These are phyloP conservation scores for Malacosoma neustria DNA, from an alignment of 2,888 invertebrate genomes.

Conservation along the genomic window DNA sequence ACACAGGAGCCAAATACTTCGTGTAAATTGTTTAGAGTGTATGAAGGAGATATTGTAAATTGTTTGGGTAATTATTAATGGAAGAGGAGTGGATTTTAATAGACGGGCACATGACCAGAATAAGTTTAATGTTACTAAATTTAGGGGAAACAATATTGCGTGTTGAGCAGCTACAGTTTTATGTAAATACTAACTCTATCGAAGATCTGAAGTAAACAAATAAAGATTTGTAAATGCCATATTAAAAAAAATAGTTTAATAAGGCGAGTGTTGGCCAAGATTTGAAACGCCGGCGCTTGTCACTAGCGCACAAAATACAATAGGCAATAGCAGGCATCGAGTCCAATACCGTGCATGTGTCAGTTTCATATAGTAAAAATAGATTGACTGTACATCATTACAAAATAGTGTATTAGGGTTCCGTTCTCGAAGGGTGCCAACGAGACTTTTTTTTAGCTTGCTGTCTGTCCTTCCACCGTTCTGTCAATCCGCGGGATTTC, in stretches of 20 bases:
- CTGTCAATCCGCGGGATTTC: no score
- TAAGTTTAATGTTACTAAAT: no score
- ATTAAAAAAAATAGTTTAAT: no score
- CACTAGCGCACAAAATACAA: neutral
- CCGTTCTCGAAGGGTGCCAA: no score
- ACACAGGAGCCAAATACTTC: neutral
- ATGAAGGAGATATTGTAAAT: neutral
- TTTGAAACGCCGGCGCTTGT: neutral
- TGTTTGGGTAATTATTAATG: neutral
- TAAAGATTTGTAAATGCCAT: no score
- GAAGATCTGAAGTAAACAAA: no score
- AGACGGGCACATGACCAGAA: neutral
- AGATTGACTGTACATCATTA: neutral
- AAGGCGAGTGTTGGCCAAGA: no score
- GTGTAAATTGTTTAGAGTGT: neutral
- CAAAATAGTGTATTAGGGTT: neutral
- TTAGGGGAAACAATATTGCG: no score
- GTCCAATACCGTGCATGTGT: neutral
- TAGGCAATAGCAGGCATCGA: neutral
- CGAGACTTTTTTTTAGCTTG: no score
- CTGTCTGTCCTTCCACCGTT: no score
- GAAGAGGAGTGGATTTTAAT: neutral
- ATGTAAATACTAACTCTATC: no score
- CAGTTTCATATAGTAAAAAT: neutral
- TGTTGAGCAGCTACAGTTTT: conserved; percentile 13